Evolutionary conservation across 2,113 vertebrate species (phyloP), one percentile per base, ranked within the genome.

Genomic region (Macroglossus sobrinus): DNA sequence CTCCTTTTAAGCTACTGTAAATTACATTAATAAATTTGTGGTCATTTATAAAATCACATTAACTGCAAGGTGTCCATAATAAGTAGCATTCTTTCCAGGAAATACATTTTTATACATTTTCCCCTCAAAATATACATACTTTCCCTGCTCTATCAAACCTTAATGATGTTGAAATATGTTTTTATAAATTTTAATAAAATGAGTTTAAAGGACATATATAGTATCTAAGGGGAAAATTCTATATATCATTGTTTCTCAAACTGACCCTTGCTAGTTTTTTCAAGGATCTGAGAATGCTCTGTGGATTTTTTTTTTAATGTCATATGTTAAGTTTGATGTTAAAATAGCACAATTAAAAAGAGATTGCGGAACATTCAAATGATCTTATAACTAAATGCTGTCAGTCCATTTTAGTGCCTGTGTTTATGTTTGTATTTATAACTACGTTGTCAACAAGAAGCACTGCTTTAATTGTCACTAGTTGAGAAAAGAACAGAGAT

Each of bases 21-120:
- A 74, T 22, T 55, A 64, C 15, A 50, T 82, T 57, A 79, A 16
- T 88, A 59, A 38, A 93, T 85, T 43, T 68, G 28, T 45, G 22
- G n/a, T 86, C 47, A 95, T 53, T 88, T 88, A 71, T 53, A 95
- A 90, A 96, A 80, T 90, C 66, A 80, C 15, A 76, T 88, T 76
- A 71, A 40, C 53, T 88, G 8, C 50, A 80, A 86, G 30, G 12
- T 84, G 1, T 38, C 3, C 26, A 78, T 18, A 79, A 40, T 85
- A 18, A 76, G 71, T 47, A 86, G 26, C 35, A 94, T 59, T 76
- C n/a, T 82, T 97, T 93, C 89, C 21, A 47, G 22, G 57, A 96
- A 95, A 86, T 89, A 22, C 11, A 45, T 47, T 89, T 91, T 95
- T 40, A n/a, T n/a, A 74, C 5, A 45, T 81, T 91, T 89, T 72